A percentile compares a stretch with the other conserved stretches of the same genome.
Evolutionary conservation across 2,888 invertebrate genomes (phyloP).

Genomic region (Spodoptera littoralis): DNA sequence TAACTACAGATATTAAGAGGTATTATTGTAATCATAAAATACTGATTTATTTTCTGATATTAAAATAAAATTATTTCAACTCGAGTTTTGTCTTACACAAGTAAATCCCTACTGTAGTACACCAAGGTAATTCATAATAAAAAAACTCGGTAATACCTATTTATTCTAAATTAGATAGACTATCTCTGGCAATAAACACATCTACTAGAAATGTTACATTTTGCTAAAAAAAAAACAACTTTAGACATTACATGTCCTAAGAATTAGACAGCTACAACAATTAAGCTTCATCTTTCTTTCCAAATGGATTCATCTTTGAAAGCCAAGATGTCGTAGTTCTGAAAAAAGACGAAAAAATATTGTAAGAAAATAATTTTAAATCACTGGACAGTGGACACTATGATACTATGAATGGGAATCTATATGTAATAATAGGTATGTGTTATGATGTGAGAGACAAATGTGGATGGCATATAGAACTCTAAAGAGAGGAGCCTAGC

Average conservation of each 20-base stretch:
- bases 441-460: too few species aligned
- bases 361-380: too few species aligned
- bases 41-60: constrained; percentile 44
- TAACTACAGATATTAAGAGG: constrained; percentile 25
- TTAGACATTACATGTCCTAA: constrained; percentile 47
- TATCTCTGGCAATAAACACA: constrained; percentile 62
- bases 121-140: constrained; percentile 10
- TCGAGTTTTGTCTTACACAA: constrained; percentile 12
- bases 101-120: neutral
- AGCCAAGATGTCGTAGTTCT: constrained; percentile 90
- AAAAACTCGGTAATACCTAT: constrained; percentile 48
- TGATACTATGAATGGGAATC: too few species aligned
- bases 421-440: too few species aligned
- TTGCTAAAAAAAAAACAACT: constrained; percentile 77
- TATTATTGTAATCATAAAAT: constrained; percentile 20
- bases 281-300: constrained; percentile 91
- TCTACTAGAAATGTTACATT: constrained; percentile 78
- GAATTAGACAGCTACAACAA: constrained; percentile 25
- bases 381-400: too few species aligned
- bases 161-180: constrained; percentile 52
- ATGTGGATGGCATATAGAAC: too few species aligned
- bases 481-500: too few species aligned
- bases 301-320: constrained; percentile 93
- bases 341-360: constrained; percentile 56
- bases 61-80: constrained; percentile 30